phyloP scores from a whole-genome alignment of 2,113 vertebrate genomes.

The Cyanoliseus patagonus region DNA sequence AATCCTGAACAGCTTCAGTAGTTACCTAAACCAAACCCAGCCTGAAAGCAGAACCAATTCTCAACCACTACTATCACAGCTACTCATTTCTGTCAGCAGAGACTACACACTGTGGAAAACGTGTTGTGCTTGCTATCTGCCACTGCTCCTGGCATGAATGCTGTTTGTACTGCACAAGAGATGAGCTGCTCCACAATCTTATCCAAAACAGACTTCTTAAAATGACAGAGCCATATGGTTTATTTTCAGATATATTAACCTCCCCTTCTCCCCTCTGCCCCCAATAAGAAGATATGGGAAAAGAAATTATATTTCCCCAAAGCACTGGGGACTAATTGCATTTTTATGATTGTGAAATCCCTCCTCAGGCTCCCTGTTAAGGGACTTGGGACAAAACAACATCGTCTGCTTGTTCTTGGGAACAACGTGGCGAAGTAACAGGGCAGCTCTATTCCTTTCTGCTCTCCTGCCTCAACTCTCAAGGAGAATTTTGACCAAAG shows the following conservation, averaged over 20 bases:
- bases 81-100: not conserved
- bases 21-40: not conserved
- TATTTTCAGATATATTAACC: not conserved
- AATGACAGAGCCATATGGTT: not conserved
- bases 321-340: not conserved
- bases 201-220: not conserved
- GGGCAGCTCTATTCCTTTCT: not conserved
- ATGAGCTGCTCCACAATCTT: not conserved
- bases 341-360: constrained; percentile 16
- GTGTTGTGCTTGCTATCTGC: not conserved
- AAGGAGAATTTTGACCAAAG: not conserved
- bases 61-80: not conserved
- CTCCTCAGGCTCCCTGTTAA: not conserved
- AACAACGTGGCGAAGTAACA: not conserved
- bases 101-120: not conserved
- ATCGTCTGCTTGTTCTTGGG: not conserved
- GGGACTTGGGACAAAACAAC: not conserved
- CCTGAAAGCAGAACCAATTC: not conserved
- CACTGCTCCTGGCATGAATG: not conserved
- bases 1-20: not conserved
- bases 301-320: not conserved
- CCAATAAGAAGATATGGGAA: not conserved
- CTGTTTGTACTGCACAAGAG: not conserved
- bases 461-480: not conserved
- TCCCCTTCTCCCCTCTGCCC: not conserved